These are phyloP conservation scores for Haliaeetus leucogaster DNA, from an alignment of 2,113 vertebrate species.

Conservation along the genomic window DNA sequence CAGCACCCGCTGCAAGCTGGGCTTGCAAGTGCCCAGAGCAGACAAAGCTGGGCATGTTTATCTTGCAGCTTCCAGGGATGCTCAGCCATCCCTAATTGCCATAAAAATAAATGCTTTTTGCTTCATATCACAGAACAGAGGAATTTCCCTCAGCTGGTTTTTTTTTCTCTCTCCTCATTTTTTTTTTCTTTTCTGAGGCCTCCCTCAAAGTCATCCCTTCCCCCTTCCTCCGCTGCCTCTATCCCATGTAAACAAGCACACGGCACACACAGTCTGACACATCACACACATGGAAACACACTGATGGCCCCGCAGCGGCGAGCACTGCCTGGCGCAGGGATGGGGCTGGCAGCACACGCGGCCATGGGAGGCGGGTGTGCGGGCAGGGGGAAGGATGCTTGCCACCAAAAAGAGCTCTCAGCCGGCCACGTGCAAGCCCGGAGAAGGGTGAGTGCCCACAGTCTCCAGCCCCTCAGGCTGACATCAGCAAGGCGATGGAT, in stretches of 20 bases:
- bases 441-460: not conserved
- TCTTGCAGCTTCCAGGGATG: constrained; percentile 24
- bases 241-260: constrained; percentile 42
- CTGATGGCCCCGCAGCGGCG: constrained; percentile 1
- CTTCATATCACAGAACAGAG: constrained; percentile 12
- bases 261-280: constrained; percentile 37
- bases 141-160: not conserved
- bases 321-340: constrained; percentile 15
- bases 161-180: not conserved
- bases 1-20: not conserved
- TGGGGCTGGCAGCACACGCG: not conserved
- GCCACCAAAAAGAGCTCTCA: not conserved
- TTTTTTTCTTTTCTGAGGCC: not conserved
- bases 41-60: not conserved
- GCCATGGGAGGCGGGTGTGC: not conserved
- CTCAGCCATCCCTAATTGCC: constrained; percentile 50
- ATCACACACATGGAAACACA: constrained; percentile 35
- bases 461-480: not conserved
- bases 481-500: not conserved
- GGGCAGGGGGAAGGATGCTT: not conserved
- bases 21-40: not conserved
- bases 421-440: not conserved
- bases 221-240: constrained; percentile 5
- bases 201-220: constrained; percentile 20
- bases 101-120: constrained; percentile 48